Evolutionary conservation across 1,140 invertebrate species (phyloP), one percentile per base, ranked within the genome.

Genomic region (Meloidogyne exigua): DNA sequence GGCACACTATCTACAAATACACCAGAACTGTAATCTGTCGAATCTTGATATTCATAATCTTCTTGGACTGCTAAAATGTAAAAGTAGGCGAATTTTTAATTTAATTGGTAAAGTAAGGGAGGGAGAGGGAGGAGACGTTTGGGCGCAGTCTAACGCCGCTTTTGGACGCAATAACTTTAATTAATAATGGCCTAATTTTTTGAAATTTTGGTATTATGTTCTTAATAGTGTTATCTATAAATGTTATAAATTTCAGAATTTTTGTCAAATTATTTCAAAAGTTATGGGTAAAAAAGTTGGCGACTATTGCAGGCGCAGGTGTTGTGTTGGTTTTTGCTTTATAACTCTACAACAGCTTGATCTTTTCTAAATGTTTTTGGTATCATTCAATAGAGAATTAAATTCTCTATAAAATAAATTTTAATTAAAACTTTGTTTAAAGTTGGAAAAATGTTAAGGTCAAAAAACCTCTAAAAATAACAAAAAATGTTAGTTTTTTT

Each of bases 1-100:
- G 72, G 57, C 25, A 76, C 75, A 18, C 32, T 11, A 25, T 76
- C 75, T 2, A 76, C 62, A 64, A 76, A 76, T 39, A 76, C 75
- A 1, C 75, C 75, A 11, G 68, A 72, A 64, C 68, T 72, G 28
- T 76, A 76, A 44, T 76, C 75, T 18, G 42, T 76, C 12, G 26
- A 32, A 44, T 76, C 69, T 25, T 39, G 66, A 21, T 76, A 68
- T 39, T 39, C 49, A 5, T 57, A 57, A 9, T 57, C 49, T 3
- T 57, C 9, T 57, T n/a, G 18, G 0, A 57, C 21, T 21, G 49
- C 18, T 57, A n/a, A 57, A 57, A 57, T 0, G 5, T 49, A 18
- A 0, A 49, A 49, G 18, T n/a, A 49, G 44, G 44, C 1, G 44
- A 18, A 18, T n/a, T n/a, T n/a, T n/a, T 18, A 49, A n/a, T 18